These are phyloP conservation scores for Quadroppia sp. DNA, from an alignment of 2,888 invertebrate species.

Conservation along the genomic window DNA sequence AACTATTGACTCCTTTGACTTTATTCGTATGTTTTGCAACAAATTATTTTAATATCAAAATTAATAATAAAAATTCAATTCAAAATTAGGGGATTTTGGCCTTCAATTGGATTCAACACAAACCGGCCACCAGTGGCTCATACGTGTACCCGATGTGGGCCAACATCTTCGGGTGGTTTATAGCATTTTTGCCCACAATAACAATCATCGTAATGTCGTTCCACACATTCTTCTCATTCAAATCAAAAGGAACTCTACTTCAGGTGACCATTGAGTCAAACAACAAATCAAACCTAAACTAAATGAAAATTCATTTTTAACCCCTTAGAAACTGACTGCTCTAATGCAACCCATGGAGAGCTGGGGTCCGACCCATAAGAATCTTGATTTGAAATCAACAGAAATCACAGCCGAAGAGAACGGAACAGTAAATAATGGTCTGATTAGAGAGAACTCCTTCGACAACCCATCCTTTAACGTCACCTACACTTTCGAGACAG, in stretches of 20 bases:
- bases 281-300: too few species aligned
- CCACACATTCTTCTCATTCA: conserved; percentile 49
- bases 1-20: conserved; percentile 68
- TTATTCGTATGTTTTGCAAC: conserved; percentile 59
- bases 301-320: background rate
- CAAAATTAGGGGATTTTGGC: conserved; percentile 68
- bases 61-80: too few species aligned
- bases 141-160: conserved; percentile 78
- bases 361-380: conserved; percentile 60
- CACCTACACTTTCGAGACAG: conserved; percentile 48
- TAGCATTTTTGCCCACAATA: conserved; percentile 68
- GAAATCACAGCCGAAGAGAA: conserved; percentile 43
- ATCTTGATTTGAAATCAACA: conserved; percentile 38
- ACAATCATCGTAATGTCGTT: conserved; percentile 57
- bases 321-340: conserved; percentile 60
- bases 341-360: conserved; percentile 66
- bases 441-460: conserved; percentile 46
- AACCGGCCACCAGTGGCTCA: conserved; percentile 66
- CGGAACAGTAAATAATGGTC: conserved; percentile 36
- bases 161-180: conserved; percentile 68
- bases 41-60: too few species aligned
- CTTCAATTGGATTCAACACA: conserved; percentile 74
- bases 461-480: conserved; percentile 48
- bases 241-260: conserved; percentile 1
- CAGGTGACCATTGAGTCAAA: too few species aligned